These are phyloP conservation scores for Cherax quadricarinatus DNA, from an alignment of 1,140 invertebrate species.

Conservation along the genomic window DNA sequence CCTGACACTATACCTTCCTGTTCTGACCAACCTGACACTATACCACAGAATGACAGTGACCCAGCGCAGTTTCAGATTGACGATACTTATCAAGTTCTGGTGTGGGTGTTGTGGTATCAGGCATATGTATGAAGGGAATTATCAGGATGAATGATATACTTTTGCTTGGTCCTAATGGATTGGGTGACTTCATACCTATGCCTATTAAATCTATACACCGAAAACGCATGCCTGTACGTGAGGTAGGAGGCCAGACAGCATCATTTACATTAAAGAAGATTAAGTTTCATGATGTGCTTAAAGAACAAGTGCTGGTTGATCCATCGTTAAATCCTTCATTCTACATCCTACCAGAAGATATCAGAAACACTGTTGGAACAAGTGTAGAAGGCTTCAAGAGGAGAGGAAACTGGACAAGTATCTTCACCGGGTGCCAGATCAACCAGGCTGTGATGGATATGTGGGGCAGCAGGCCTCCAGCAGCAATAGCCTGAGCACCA, in stretches of 20 bases:
- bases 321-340: conserved; percentile 94
- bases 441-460: too few relatives aligned
- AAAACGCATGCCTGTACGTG: conserved; percentile 97
- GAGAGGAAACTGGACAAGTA: too few relatives aligned
- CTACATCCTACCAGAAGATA: too few relatives aligned
- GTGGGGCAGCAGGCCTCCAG: too few relatives aligned
- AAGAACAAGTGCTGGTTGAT: conserved; percentile 99
- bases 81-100: conserved; percentile 98
- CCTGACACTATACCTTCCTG: too few relatives aligned
- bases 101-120: conserved; percentile 97
- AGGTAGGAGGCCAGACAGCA: conserved; percentile 99
- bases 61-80: conserved; percentile 99
- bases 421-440: too few relatives aligned
- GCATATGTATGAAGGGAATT: conserved; percentile 88
- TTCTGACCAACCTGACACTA: too few relatives aligned
- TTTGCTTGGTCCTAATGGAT: conserved; percentile 94
- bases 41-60: conserved; percentile 84
- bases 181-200: conserved; percentile 95
- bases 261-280: conserved; percentile 99
- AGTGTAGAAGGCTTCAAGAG: too few relatives aligned
- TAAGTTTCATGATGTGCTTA: conserved; percentile 95
- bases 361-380: too few relatives aligned
- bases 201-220: conserved; percentile 97
- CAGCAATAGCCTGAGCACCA: too few relatives aligned
- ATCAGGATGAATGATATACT: conserved; percentile 95